Percentiles rank a stretch among this genome's conserved stretches.
Evolutionary conservation across 2,113 vertebrate species (phyloP).

Genomic region (Mugil cephalus): DNA sequence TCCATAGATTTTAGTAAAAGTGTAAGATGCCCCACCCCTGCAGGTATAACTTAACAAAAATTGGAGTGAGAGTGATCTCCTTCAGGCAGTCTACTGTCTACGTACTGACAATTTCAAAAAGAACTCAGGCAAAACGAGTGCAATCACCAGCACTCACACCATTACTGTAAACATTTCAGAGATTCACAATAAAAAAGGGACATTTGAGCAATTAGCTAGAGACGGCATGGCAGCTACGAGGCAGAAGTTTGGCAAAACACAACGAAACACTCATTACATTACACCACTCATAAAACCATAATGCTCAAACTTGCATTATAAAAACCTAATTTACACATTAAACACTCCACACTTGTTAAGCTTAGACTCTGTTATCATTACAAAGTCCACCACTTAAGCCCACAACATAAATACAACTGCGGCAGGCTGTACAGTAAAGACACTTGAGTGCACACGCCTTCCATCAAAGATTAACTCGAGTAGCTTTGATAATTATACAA

Average conservation of each 20-base stretch:
- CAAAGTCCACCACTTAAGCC: slow-evolving; percentile 81
- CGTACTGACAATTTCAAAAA: not conserved
- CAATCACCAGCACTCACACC: not conserved
- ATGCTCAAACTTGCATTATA: slow-evolving; percentile 58
- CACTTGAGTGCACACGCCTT: slow-evolving; percentile 51
- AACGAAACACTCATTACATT: slow-evolving; percentile 57
- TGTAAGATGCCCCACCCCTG: not conserved
- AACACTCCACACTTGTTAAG: slow-evolving; percentile 72
- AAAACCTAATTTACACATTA: slow-evolving; percentile 75
- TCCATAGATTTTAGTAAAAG: not conserved
- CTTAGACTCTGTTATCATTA: slow-evolving; percentile 74
- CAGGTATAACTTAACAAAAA: not conserved
- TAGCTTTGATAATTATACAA: slow-evolving; percentile 76
- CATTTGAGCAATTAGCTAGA: not conserved
- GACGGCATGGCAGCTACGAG: not conserved
- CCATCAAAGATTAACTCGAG: slow-evolving; percentile 75
- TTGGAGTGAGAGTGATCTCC: not conserved
- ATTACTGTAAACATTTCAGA: not conserved
- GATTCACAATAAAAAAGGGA: not conserved
- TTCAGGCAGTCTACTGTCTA: not conserved
- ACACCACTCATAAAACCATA: slow-evolving; percentile 59
- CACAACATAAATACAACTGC: slow-evolving; percentile 78
- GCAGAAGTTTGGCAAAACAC: slow-evolving; percentile 51
- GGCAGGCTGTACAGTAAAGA: slow-evolving; percentile 72
- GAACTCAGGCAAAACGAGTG: not conserved